These are phyloP conservation scores for Drosophila emarginata DNA, from an alignment of 2,888 invertebrate species.

Conservation along the genomic window DNA sequence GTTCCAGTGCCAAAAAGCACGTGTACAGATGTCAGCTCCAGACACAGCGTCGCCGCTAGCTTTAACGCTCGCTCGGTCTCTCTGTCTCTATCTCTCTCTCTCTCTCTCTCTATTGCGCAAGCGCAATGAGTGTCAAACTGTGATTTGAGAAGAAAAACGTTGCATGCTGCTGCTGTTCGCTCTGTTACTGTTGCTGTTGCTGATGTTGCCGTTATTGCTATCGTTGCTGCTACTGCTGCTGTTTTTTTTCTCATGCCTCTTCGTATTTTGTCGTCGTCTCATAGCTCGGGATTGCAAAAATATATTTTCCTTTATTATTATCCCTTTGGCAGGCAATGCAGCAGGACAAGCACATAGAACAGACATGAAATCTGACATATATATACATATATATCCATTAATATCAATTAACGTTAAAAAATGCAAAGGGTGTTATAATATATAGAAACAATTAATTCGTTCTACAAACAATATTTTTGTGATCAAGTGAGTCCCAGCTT, in stretches of 20 bases:
- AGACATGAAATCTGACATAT: conserved; percentile 19
- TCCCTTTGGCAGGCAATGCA: conserved; percentile 59
- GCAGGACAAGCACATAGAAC: conserved; percentile 51
- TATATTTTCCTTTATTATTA: conserved; percentile 59
- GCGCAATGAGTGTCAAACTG: conserved; percentile 48
- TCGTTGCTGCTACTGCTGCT: neutral
- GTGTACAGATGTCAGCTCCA: neutral
- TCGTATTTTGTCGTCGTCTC: conserved; percentile 23
- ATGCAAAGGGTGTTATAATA: neutral
- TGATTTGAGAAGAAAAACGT: conserved; percentile 43
- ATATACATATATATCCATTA: conserved; percentile 31
- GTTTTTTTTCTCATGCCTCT: neutral
- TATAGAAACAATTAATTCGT: neutral
- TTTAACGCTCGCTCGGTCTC: neutral
- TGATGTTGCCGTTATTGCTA: conserved; percentile 18
- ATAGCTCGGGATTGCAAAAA: conserved; percentile 36
- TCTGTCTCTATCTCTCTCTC: neutral
- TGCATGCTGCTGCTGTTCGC: conserved; percentile 53
- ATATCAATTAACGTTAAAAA: conserved; percentile 1
- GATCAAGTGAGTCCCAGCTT: neutral
- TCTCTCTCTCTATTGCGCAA: conserved; percentile 50
- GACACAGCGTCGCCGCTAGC: neutral
- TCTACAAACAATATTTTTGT: neutral
- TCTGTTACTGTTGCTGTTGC: conserved; percentile 21
- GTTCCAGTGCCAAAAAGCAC: neutral